A percentile compares a stretch with the other conserved stretches of the same genome.
Conservation (phyloP, 2,797 vertebrate genomes). For the Neopelma chrysocephalum region DNA sequence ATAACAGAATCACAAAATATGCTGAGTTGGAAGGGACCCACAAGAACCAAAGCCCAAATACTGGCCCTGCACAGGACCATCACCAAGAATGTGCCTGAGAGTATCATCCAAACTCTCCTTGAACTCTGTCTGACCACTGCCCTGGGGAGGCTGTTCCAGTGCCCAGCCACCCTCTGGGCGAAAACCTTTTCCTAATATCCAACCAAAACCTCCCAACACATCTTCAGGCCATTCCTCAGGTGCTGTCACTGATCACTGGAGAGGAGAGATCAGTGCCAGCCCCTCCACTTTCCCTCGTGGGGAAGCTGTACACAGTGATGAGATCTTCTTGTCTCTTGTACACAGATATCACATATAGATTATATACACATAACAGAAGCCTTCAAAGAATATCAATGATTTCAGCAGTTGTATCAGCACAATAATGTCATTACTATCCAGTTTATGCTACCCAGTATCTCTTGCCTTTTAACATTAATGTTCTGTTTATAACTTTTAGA, state of each 20-base stretch:
- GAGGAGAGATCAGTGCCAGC: not conserved
- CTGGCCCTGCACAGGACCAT: not conserved
- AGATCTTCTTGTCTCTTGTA: not conserved
- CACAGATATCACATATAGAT: not conserved
- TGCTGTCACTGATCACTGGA: not conserved
- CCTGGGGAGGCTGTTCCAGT: not conserved
- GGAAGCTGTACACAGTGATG: no score
- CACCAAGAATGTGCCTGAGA: not conserved
- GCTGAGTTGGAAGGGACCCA: not conserved
- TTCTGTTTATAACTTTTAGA: not conserved
- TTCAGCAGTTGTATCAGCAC: not conserved
- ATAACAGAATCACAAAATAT: not conserved
- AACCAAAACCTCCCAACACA: not conserved
- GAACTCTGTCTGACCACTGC: not conserved
- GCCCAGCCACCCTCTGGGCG: accelerated
- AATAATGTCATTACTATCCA: not conserved
- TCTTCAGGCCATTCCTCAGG: not conserved
- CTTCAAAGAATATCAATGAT: not conserved
- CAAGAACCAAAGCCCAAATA: not conserved
- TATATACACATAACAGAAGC: not conserved
- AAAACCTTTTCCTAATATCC: not conserved
- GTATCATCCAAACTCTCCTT: not conserved
- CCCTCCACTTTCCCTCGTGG: not conserved
- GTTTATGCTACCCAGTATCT: not conserved
- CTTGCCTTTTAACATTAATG: not conserved